These are phyloP conservation scores for Eupleurogrammus muticus DNA, from an alignment of 2,797 vertebrate species.

Conservation along the genomic window DNA sequence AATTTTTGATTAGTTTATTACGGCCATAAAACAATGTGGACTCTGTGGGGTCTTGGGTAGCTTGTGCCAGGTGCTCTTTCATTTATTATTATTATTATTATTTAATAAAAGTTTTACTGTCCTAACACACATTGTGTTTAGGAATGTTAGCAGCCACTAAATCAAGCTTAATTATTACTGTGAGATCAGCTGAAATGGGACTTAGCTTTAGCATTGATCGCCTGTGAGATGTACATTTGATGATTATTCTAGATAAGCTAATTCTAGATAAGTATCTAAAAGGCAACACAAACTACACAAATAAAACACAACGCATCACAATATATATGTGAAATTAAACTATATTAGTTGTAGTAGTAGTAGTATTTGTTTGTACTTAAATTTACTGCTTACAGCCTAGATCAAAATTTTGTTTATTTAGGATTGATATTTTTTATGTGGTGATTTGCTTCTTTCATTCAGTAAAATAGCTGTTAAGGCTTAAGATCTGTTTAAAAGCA, in stretches of 20 bases:
- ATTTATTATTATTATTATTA: background rate
- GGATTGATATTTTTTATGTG: background rate
- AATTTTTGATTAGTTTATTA: conserved; percentile 8
- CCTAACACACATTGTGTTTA: conserved; percentile 3
- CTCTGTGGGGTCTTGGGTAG: background rate
- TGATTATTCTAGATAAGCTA: background rate
- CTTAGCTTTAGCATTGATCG: conserved; percentile 5
- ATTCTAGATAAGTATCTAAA: background rate
- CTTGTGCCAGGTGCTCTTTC: background rate
- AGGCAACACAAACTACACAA: background rate
- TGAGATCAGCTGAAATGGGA: background rate
- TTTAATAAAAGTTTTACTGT: background rate
- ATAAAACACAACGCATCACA: too few relatives aligned
- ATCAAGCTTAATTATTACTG: conserved; percentile 2
- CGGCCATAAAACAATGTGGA: conserved; percentile 5
- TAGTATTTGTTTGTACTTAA: background rate
- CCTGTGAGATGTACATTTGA: background rate
- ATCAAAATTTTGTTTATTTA: conserved; percentile 1
- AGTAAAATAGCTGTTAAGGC: background rate
- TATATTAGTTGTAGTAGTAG: background rate
- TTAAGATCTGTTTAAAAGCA: conserved; percentile 1
- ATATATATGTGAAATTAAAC: background rate
- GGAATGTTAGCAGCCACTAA: conserved; percentile 3
- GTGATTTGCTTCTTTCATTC: background rate
- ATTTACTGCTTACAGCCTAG: background rate